Conservation (phyloP, 2,888 invertebrate species). For the Melinaea menophilus region DNA sequence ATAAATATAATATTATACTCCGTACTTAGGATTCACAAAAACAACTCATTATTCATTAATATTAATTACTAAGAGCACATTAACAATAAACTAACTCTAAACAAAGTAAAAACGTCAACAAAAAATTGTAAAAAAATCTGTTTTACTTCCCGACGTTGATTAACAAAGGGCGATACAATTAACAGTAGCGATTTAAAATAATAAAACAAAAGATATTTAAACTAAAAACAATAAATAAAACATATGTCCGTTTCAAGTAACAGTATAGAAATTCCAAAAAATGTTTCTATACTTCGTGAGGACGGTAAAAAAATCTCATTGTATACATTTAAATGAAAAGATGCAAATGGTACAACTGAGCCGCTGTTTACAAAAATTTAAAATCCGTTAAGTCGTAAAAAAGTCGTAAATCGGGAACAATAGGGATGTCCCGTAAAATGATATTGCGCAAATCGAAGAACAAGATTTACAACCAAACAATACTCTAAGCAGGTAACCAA, state of each 20-base stretch:
- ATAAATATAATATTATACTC: constrained; percentile 11
- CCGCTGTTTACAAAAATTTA: constrained; percentile 71
- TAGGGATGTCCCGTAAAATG: constrained; percentile 32
- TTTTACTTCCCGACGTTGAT: not conserved
- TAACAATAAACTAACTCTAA: not conserved
- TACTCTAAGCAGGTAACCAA: constrained; percentile 72
- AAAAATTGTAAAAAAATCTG: not conserved
- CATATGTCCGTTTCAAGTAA: constrained; percentile 34
- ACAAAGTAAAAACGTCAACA: not conserved
- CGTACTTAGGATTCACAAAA: constrained; percentile 7
- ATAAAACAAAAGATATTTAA: constrained; percentile 30
- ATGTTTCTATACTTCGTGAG: constrained; percentile 20
- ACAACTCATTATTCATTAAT: not conserved
- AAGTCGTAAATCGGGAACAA: constrained; percentile 52
- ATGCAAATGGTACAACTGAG: constrained; percentile 55
- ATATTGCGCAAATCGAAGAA: constrained; percentile 62
- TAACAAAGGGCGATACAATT: constrained; percentile 5
- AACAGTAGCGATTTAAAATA: constrained; percentile 30
- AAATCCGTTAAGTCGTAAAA: constrained; percentile 62
- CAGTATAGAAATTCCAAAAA: constrained; percentile 32
- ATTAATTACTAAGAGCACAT: no score
- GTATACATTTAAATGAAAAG: constrained; percentile 60
- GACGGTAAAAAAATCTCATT: constrained; percentile 38
- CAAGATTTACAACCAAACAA: constrained; percentile 50
- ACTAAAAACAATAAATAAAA: constrained; percentile 28